Percentiles rank a stretch among this genome's conserved stretches.
Conservation (phyloP, 2,888 invertebrate genomes). For the Epistrophe grossulariae region DNA sequence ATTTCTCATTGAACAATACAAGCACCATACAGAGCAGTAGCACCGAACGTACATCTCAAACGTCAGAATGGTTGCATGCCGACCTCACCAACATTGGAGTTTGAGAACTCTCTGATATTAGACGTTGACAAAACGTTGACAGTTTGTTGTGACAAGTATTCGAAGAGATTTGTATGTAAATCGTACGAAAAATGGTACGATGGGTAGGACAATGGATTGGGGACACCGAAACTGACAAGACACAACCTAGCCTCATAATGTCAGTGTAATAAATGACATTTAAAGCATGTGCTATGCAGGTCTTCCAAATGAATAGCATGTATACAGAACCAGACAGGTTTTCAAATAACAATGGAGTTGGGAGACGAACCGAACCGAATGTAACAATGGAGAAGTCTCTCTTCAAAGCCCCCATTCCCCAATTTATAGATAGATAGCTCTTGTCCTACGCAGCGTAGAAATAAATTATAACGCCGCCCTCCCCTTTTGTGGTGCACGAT, state of each 20-base stretch:
- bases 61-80: slow-evolving; percentile 57
- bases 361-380: neutral
- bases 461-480: slow-evolving; percentile 49
- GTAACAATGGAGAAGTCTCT: slow-evolving; percentile 31
- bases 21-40: slow-evolving; percentile 50
- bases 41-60: slow-evolving; percentile 50
- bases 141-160: slow-evolving; percentile 67
- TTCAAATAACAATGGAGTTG: slow-evolving; percentile 21
- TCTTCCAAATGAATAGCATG: slow-evolving; percentile 5
- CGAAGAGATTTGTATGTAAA: slow-evolving; percentile 66
- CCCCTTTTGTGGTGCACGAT: slow-evolving; percentile 45
- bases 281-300: slow-evolving; percentile 5
- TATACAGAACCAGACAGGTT: slow-evolving; percentile 17
- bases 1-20: slow-evolving; percentile 64
- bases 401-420: neutral
- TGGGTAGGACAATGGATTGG: slow-evolving; percentile 47
- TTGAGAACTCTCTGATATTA: neutral
- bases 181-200: slow-evolving; percentile 32
- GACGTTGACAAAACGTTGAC: slow-evolving; percentile 64
- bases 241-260: slow-evolving; percentile 25
- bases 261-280: slow-evolving; percentile 45
- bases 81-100: slow-evolving; percentile 3
- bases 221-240: slow-evolving; percentile 32
- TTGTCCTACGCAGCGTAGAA: slow-evolving; percentile 49
- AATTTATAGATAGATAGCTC: neutral